Evolutionary conservation across 2,888 invertebrate genomes (phyloP), one percentile per base, ranked within the genome.

Genomic region (Campoletis raptor): DNA sequence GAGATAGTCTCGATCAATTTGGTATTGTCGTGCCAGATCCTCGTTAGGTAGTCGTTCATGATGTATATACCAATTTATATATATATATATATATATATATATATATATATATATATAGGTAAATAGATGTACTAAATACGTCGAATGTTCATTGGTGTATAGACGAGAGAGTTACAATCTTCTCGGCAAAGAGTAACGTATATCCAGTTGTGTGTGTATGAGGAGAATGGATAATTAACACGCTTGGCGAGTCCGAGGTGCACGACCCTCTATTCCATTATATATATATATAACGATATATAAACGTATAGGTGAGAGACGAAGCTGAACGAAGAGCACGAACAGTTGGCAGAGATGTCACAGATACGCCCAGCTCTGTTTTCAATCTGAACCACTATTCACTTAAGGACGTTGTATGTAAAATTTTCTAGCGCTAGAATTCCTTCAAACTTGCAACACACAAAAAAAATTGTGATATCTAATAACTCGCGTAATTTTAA

Each of bases 141-240:
- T 82, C 76, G 76, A 82, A 82, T 12, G 74, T 57, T 74, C 21
- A 18, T 82, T 57, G 81, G 57, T 42, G 24, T 24, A 74, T 48
- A 54, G 74, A 54, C 81, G 66, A 18, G 70, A 72, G 73, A 66
- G 64, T 81, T 48, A 66, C 30, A 10, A 64, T 81, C 30, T 70
- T 82, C 69, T 57, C 42, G 69, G 70, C 64, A 66, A 81, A 81
- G 80, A 76, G 52, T 77, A 81, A 78, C 69, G 69, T 57, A 73
- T 69, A 76, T 69, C 42, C 36, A 76, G 76, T 76, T 45, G 86
- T 81, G 83, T 81, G 86, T 80, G 72, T 81, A 78, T 36, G 78
- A 77, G 81, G 73, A 77, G 86, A 83, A 86, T 86, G 66, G 81
- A 81, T 86, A 86, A 86, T 86, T 84, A 83, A 85, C 81, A 86